Evolutionary conservation across 2,797 vertebrate genomes (phyloP), one percentile per base, ranked within the genome.

Genomic region (Mastacembelus armatus): DNA sequence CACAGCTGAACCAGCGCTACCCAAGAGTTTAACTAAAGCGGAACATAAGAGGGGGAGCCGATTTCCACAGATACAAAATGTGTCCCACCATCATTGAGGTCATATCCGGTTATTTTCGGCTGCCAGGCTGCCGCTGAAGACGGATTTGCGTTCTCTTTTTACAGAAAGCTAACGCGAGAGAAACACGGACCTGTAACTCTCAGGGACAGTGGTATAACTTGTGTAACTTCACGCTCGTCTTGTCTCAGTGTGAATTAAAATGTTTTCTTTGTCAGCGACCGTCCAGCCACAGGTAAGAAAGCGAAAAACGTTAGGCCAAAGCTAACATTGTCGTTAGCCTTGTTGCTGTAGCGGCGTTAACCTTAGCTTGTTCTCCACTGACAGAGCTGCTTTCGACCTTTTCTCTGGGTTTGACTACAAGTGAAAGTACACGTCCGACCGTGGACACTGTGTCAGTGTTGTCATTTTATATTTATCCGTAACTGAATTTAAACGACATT

Each of bases 211-310:
- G 11, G 33, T 36, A 11, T 11, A 42, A 50, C 14, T 65, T 22
- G 15, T 2, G 4, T 26, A 45, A 3, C 1, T 47, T 29, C 5
- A 6, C 58, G 7, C 11, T 26, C 10, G 33, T 21, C 5, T 39
- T 4, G 7, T 12, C 10, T 30, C 49, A n/a, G 54, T 10, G 33
- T 63, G 12, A 22, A 56, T 50, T 18, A 63, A 45, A 0, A 98
- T 98, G 96, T 96, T 98, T 84, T 97, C 96, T 11, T 77, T 98
- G 65, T 94, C 95, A 3, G 93, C 88, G 79, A 93, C 92, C 1
- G 94, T 97, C 51, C 97, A 99, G 79, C 96, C 97, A 3, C 97
- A 99, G 97, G 97, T 99, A 88, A 84, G 92, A 61, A 5, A 35
- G 12, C 5, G 6, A 7, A 29, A 43, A 6, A 15, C 10, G 5